Conservation (phyloP, 2,797 vertebrate species). For the Lagorchestes hirsutus region DNA sequence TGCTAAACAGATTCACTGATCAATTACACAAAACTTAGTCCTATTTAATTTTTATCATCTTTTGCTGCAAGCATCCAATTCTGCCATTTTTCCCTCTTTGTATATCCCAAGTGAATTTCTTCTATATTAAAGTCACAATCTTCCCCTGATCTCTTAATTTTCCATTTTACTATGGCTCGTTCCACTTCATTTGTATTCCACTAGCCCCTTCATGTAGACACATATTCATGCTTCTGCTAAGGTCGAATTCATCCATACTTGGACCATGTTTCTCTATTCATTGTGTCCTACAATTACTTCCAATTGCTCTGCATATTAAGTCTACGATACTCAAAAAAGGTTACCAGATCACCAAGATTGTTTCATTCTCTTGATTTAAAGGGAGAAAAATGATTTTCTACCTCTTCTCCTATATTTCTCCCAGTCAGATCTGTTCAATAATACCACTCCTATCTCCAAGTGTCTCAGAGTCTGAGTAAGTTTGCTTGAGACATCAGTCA, state of each 20-base stretch:
- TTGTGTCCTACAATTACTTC: neutral
- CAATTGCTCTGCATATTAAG: neutral
- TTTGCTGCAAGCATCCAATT: neutral
- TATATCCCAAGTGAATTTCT: slow-evolving; percentile 23
- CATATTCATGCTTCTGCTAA: neutral
- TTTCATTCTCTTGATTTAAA: neutral
- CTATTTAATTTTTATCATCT: neutral
- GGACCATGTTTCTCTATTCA: no score
- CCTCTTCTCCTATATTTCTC: neutral
- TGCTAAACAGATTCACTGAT: neutral
- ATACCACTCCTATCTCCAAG: neutral
- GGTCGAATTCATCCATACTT: neutral
- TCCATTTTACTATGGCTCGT: neutral
- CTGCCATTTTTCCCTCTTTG: neutral
- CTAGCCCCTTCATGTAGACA: neutral
- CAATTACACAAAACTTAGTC: neutral
- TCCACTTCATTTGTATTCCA: neutral
- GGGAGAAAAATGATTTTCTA: neutral
- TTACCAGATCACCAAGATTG: neutral
- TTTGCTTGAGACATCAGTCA: slow-evolving; percentile 31
- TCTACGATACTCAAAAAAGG: neutral
- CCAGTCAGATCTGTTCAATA: neutral
- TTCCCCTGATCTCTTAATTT: neutral
- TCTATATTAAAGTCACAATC: neutral
- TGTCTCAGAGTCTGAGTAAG: slow-evolving; percentile 19